phyloP scores from a whole-genome alignment of 2,888 invertebrate species.

The Eristalis tenax region DNA sequence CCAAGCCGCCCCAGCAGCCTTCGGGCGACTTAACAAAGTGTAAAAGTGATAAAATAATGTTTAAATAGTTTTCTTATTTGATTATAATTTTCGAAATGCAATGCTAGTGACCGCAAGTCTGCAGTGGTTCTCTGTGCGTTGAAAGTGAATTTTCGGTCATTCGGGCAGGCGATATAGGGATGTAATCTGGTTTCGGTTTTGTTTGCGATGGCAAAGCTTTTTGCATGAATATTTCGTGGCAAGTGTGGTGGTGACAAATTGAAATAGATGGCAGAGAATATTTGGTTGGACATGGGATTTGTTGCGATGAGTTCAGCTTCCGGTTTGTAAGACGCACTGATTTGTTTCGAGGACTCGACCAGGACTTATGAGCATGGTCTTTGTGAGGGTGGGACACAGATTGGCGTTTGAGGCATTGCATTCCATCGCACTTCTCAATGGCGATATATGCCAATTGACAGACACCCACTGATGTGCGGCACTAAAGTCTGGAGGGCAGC shows the following conservation, averaged over 20 bases:
- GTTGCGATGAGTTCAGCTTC: neutral
- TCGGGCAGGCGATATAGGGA: neutral
- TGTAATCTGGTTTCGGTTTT: slow-evolving; percentile 41
- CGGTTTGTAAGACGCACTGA: neutral
- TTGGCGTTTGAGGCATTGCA: no score
- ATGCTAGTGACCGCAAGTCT: slow-evolving; percentile 65
- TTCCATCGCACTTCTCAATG: no score
- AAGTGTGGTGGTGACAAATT: slow-evolving; percentile 33
- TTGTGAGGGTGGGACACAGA: no score
- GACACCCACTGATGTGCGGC: no score
- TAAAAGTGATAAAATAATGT: slow-evolving; percentile 69
- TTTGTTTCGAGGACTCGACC: neutral
- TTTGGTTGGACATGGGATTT: neutral
- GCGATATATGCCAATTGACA: no score
- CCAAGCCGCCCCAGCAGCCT: neutral
- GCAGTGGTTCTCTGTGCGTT: slow-evolving; percentile 18
- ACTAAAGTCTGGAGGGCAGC: no score
- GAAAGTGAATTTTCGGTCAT: neutral
- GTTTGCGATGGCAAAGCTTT: slow-evolving; percentile 55
- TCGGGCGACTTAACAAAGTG: slow-evolving; percentile 55
- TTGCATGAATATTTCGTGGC: slow-evolving; percentile 59
- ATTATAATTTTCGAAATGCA: slow-evolving; percentile 64
- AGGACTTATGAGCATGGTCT: neutral
- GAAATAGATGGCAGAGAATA: neutral
- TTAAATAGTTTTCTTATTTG: slow-evolving; percentile 69